These are phyloP conservation scores for Saguinus imperator DNA, from an alignment of 2,113 vertebrate genomes.

Conservation along the genomic window DNA sequence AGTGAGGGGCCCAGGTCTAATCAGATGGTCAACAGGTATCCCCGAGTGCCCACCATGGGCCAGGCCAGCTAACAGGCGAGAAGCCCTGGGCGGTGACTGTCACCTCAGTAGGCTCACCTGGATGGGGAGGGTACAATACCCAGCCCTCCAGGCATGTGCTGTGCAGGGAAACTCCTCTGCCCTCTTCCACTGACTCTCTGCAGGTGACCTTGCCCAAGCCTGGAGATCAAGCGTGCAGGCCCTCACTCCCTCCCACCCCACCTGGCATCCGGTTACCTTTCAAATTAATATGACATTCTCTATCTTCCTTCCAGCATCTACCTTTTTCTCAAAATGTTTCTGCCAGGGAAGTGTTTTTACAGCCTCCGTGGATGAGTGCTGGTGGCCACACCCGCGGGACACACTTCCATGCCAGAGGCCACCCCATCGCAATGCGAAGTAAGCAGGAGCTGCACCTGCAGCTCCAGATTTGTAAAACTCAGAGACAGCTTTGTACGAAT, in stretches of 20 bases:
- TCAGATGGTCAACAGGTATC: fast-evolving
- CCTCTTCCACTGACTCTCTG: neutral
- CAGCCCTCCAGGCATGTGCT: fast-evolving
- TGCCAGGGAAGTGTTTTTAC: neutral
- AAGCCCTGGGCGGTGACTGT: neutral
- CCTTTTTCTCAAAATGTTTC: neutral
- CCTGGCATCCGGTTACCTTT: neutral
- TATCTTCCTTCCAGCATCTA: neutral
- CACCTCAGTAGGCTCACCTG: too few relatives aligned
- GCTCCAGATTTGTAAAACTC: neutral
- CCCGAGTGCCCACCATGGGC: fast-evolving
- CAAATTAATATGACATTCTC: neutral
- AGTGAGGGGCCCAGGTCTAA: fast-evolving
- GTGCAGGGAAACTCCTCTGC: neutral
- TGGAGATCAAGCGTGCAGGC: fast-evolving
- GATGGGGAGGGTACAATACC: fast-evolving
- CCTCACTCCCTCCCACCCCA: neutral
- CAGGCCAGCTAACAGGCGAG: fast-evolving
- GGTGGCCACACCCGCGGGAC: fast-evolving
- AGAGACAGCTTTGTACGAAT: fast-evolving
- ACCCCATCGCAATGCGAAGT: neutral
- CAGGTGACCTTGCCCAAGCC: neutral
- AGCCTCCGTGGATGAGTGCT: too few relatives aligned
- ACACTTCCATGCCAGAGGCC: neutral
- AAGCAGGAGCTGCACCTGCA: neutral